Evolutionary conservation across 2,113 vertebrate genomes (phyloP).

Genomic region (Alces alces): DNA sequence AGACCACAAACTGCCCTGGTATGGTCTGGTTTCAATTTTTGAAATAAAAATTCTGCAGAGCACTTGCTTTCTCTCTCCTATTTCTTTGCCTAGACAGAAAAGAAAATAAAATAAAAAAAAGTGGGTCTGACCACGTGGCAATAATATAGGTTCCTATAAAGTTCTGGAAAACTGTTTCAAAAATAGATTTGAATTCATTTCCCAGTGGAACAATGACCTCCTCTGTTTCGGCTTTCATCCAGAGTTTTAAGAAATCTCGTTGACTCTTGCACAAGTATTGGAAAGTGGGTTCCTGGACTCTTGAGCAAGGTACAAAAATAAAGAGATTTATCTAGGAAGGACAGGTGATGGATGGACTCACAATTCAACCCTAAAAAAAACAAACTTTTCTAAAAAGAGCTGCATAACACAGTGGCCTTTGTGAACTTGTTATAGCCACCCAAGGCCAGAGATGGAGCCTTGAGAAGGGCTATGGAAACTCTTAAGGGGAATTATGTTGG

Average conservation of each 20-base stretch:
- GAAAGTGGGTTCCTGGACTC: neutral
- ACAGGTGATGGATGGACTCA: neutral
- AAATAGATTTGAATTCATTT: constrained; percentile 51
- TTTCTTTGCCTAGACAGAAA: constrained; percentile 58
- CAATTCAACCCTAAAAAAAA: neutral
- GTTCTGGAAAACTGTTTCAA: constrained; percentile 58
- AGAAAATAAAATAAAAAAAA: constrained; percentile 42
- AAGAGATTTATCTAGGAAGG: neutral
- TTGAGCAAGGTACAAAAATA: neutral
- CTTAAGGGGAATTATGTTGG: neutral
- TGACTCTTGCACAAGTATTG: neutral
- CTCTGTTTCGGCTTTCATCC: constrained; percentile 22
- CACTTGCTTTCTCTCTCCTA: constrained; percentile 27
- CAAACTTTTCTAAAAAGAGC: neutral
- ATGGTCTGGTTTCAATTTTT: constrained; percentile 70
- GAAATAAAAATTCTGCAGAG: constrained; percentile 60
- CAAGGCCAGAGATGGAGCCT: neutral
- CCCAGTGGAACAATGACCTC: neutral
- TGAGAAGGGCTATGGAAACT: neutral
- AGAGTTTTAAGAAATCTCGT: constrained; percentile 24
- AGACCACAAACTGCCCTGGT: constrained; percentile 54
- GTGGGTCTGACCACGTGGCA: constrained; percentile 6
- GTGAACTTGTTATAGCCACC: neutral
- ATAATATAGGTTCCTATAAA: constrained; percentile 49
- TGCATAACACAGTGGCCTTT: neutral